These are phyloP conservation scores for Pseudanteris insignis DNA, from an alignment of 2,888 invertebrate genomes.

Conservation along the genomic window DNA sequence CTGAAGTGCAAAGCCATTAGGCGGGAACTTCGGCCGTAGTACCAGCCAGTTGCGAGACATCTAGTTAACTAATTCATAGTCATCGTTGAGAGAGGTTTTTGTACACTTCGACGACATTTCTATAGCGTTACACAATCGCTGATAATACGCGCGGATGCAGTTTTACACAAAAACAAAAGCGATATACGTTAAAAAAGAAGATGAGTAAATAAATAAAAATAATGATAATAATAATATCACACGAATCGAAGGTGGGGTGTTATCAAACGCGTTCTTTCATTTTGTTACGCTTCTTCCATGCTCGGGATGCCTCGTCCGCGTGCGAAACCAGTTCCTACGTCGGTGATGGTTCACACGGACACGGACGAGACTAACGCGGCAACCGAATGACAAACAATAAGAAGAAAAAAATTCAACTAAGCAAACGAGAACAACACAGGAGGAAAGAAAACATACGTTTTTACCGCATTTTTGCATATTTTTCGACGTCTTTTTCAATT, in stretches of 20 bases:
- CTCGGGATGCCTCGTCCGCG: no score
- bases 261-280: constrained; percentile 38
- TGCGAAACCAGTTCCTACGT: no score
- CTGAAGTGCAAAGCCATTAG: background rate
- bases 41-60: constrained; percentile 14
- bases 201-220: background rate
- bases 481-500: constrained; percentile 39
- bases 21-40: background rate
- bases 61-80: constrained; percentile 46
- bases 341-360: no score
- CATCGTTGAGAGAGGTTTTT: constrained; percentile 42
- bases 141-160: constrained; percentile 28
- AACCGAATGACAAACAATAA: background rate
- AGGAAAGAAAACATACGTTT: constrained; percentile 11
- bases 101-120: constrained; percentile 41
- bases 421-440: background rate
- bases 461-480: constrained; percentile 36
- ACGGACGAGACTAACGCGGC: background rate
- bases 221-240: constrained; percentile 16
- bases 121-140: constrained; percentile 45
- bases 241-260: constrained; percentile 19
- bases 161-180: constrained; percentile 26
- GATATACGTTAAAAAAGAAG: background rate
- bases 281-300: constrained; percentile 37
- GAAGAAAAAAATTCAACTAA: constrained; percentile 5